Evolutionary conservation across 2,888 invertebrate genomes (phyloP).

Genomic region (Dugesia japonica): DNA sequence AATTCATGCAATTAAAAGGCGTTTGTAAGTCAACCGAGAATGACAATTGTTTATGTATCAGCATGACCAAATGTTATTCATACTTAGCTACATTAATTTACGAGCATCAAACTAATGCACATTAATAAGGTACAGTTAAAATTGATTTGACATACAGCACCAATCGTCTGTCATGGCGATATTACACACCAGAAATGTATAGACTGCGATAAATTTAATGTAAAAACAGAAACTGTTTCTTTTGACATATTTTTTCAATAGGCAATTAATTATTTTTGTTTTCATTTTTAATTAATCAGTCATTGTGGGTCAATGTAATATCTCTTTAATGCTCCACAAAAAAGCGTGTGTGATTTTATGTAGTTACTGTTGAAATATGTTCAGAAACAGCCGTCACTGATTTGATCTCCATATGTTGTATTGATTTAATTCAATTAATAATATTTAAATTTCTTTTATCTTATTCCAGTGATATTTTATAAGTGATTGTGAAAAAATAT

Average conservation of each 20-base stretch:
- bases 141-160: slow-evolving; percentile 10
- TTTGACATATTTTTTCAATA: slow-evolving; percentile 20
- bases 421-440: slow-evolving; percentile 16
- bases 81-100: not conserved
- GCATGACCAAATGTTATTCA: slow-evolving; percentile 15
- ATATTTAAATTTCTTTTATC: not conserved
- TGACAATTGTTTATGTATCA: slow-evolving; percentile 16
- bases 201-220: slow-evolving; percentile 7
- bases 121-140: not conserved
- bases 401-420: slow-evolving; percentile 20
- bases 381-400: slow-evolving; percentile 1
- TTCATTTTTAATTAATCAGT: slow-evolving; percentile 16
- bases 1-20: not conserved
- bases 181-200: not conserved
- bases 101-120: not conserved
- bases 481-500: no score
- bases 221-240: slow-evolving; percentile 13
- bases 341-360: not conserved
- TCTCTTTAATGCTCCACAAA: slow-evolving; percentile 4
- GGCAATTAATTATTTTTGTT: slow-evolving; percentile 20
- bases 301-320: slow-evolving; percentile 2
- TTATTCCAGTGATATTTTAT: not conserved
- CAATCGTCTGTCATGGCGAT: not conserved
- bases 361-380: not conserved
- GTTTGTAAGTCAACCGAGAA: not conserved